A percentile compares a stretch with the other conserved stretches of the same genome.
These are phyloP conservation scores for Halcyon malimbica DNA, from an alignment of 2,113 vertebrate genomes.

Conservation along the genomic window DNA sequence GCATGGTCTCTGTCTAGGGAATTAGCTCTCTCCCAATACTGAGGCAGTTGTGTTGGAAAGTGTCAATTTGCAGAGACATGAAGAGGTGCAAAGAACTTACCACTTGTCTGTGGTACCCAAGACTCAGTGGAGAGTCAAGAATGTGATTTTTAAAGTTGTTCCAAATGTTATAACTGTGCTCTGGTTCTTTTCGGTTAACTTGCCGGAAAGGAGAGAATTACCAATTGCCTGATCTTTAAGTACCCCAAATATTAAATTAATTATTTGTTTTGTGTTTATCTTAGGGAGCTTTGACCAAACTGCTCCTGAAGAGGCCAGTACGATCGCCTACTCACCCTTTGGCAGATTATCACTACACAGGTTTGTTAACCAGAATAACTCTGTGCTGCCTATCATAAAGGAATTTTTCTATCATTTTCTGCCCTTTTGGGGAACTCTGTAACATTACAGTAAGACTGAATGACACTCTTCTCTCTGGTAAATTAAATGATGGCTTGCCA, in stretches of 20 bases:
- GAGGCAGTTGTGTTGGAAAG: neutral
- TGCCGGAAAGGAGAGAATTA: neutral
- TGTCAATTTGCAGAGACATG: neutral
- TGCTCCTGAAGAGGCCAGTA: slow-evolving; percentile 86
- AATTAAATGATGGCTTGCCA: neutral
- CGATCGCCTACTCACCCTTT: slow-evolving; percentile 82
- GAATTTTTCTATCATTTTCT: neutral
- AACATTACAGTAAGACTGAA: neutral
- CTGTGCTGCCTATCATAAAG: neutral
- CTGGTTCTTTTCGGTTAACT: neutral
- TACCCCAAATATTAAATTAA: neutral
- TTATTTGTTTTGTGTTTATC: neutral
- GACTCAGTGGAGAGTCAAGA: neutral
- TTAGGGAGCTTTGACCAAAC: slow-evolving; percentile 87
- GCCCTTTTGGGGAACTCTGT: neutral
- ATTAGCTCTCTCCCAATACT: neutral
- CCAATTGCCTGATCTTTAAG: neutral
- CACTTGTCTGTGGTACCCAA: neutral
- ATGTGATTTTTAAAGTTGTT: neutral
- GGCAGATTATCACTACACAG: slow-evolving; percentile 94
- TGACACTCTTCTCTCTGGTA: neutral
- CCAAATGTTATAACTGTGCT: neutral
- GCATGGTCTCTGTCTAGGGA: neutral
- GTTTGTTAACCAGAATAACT: slow-evolving; percentile 65
- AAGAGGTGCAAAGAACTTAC: neutral